Evolutionary conservation across 2,797 vertebrate species (phyloP).

Genomic region (Periophthalmus magnuspinnatus): DNA sequence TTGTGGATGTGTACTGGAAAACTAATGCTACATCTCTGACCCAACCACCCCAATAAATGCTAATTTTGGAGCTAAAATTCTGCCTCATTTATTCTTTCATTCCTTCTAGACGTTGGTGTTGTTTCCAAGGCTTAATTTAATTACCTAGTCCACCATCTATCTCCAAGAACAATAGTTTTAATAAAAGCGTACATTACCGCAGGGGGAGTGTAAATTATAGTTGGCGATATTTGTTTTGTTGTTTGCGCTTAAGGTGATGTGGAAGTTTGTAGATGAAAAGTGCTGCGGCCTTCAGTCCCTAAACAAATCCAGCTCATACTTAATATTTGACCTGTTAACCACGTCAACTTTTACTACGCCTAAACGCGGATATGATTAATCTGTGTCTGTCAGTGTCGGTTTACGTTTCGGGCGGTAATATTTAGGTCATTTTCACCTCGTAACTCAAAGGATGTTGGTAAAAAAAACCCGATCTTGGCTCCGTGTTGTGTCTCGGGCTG

Average conservation of each 20-base stretch:
- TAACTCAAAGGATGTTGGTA: no score
- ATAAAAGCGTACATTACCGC: slow-evolving; percentile 16
- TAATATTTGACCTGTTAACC: neutral
- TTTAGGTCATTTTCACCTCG: no score
- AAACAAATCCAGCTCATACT: neutral
- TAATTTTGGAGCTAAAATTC: slow-evolving; percentile 95
- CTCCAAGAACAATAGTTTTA: slow-evolving; percentile 43
- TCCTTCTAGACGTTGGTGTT: slow-evolving; percentile 38
- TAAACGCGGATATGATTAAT: neutral
- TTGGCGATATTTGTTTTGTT: slow-evolving; percentile 33
- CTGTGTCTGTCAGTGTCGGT: no score
- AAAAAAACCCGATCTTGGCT: no score
- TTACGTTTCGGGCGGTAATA: no score
- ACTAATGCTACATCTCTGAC: slow-evolving; percentile 95
- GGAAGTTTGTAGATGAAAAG: slow-evolving; percentile 20
- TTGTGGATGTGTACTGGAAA: slow-evolving; percentile 97
- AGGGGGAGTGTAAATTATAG: slow-evolving; percentile 46
- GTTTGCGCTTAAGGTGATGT: slow-evolving; percentile 26
- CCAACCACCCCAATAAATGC: slow-evolving; percentile 98
- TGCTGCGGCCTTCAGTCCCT: slow-evolving; percentile 20
- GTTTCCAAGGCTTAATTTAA: slow-evolving; percentile 57
- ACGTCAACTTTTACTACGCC: neutral
- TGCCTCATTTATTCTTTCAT: slow-evolving; percentile 72
- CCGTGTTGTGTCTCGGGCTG: no score
- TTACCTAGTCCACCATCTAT: slow-evolving; percentile 30